Evolutionary conservation across 2,113 vertebrate genomes (phyloP), one percentile per base, ranked within the genome.

Genomic region (Pardalotus punctatus): DNA sequence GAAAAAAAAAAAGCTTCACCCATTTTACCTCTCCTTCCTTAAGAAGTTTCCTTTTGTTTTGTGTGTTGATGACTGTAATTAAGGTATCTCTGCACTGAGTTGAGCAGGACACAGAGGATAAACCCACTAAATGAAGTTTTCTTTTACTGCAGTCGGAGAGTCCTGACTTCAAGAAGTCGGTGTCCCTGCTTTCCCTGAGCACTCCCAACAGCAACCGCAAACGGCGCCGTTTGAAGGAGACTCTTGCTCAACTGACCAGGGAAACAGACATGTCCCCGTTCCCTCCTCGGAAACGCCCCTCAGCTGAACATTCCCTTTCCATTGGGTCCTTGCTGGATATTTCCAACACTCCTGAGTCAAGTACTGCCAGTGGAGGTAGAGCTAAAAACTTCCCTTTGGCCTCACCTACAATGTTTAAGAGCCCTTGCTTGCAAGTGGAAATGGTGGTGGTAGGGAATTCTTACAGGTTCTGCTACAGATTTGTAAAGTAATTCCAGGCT

Each of bases 131-230:
- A 48, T 13, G 60, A 14, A 77, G 35, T 20, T 76, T 96, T 90
- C 40, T 96, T 73, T 96, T 38, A 17, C 86, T 97, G 4, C 79
- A 99, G 99, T 98, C 98, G 0, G 98, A 99, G 84, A 99, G 98
- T 90, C 99, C 99, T 2, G 98, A 98, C n/a, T 98, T 99, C 96
- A 99, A 99, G 98, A 99, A 99, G 81, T 99, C 99, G 0, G 99
- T 99, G 86, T 99, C 99, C 1, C 97, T 99, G 28, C 98, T 99
- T n/a, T 99, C 99, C 72, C 97, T 99, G 95, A 98, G 74, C 88
- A 99, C 99, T 5, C 99, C 99, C 74, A 99, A 98, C 94, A 99
- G 99, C 94, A 99, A 98, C 91, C 98, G 99, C 21, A 99, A 99
- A 93, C 98, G 99, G 47, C 98, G 99, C 5, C 99, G 99, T 78